A percentile compares a stretch with the other conserved stretches of the same genome.
Evolutionary conservation across 2,113 vertebrate species (phyloP).

Genomic region (Maccullochella peelii): DNA sequence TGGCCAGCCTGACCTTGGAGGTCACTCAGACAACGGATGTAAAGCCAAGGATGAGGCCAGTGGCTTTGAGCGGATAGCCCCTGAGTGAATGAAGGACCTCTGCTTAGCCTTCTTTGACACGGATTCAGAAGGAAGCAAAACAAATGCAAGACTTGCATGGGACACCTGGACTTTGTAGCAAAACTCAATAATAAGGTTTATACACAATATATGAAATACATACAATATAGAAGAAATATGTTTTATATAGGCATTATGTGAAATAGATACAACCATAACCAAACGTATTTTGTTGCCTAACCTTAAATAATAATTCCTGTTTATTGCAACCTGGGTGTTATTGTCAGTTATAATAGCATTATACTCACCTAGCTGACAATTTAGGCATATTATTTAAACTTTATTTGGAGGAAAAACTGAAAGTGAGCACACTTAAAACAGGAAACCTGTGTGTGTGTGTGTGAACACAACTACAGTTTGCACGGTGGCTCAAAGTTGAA

Average conservation of each 20-base stretch:
- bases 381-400: too few species aligned
- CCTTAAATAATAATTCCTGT: neutral
- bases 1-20: conserved; percentile 63
- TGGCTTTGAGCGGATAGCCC: conserved; percentile 38
- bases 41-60: conserved; percentile 13
- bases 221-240: neutral
- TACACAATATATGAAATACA: neutral
- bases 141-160: neutral
- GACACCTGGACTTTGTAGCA: neutral
- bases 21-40: conserved; percentile 36
- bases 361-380: neutral
- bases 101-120: conserved; percentile 19
- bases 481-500: too few species aligned
- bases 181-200: neutral
- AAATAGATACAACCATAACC: neutral
- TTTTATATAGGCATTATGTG: neutral
- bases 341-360: neutral
- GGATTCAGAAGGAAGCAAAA: conserved; percentile 7
- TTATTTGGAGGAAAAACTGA: too few species aligned
- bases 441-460: too few species aligned
- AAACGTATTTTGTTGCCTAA: neutral
- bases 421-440: neutral
- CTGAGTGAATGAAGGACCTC: conserved; percentile 24
- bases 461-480: too few species aligned
- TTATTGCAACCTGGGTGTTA: neutral